Evolutionary conservation across 2,113 vertebrate genomes (phyloP), one percentile per base, ranked within the genome.

Genomic region (Laticauda laticaudata): DNA sequence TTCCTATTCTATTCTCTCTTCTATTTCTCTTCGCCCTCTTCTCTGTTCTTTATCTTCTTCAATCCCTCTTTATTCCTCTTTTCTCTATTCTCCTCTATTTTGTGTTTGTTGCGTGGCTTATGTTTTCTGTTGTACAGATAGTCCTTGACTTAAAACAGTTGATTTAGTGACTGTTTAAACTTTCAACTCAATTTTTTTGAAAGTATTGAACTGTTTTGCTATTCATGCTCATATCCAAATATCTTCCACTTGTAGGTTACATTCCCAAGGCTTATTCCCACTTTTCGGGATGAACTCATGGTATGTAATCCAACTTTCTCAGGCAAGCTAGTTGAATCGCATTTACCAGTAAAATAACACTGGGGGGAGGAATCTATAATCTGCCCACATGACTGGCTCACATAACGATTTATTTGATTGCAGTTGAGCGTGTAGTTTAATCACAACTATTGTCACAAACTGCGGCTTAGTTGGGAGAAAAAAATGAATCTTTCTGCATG

Each of bases 281-380:
- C 61, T 9, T n/a, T 97, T 51, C 75, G 90, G 75, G 97, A 97
- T 20, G 95, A 94, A 2, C 45, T 1, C 3, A 0, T 1, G 97
- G 98, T 98, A 98, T n/a, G 96, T 91, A 89, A 5, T 43, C 43
- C 3, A 81, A 81, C 15, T 81, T 81, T 9, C 69, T 81, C 34
- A 39, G 34, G 34, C 69, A 39, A 39, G 34, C 69, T 34, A 9
- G 18, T 39, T 81, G 34, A 81, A 39, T 39, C 2, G 18, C 18
- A 20, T 81, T 81, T 81, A 81, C 18, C 34, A 75, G 18, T 34
- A 34, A 81, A 39, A 81, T 21, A 21, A 81, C 14, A 34, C 18
- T 3, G 7, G 15, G n/a, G 10, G 64, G 39, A 21, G n/a, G 1
- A 81, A 21, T 39, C 6, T 7, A 34, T 39, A 81, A 20, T 39